Evolutionary conservation across 1,140 invertebrate species (phyloP), one percentile per base, ranked within the genome.

Genomic region (Adoxophyes honmai): DNA sequence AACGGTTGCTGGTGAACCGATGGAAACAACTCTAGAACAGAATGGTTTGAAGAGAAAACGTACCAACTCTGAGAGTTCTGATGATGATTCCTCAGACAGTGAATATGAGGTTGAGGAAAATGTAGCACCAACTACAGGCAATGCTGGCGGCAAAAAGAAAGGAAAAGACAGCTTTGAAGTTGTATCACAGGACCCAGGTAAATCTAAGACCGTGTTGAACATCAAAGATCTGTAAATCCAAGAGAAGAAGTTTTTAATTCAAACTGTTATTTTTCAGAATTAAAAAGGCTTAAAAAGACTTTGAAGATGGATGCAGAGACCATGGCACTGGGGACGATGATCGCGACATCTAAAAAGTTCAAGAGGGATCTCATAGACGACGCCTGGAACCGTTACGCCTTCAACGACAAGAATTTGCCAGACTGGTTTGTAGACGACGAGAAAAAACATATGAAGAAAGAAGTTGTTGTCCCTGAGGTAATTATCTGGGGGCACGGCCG

Each of bases 401-500:
- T 96, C 70, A 95, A 96, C 67, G 98, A 99, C 84, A 93, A 94
- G 6, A 93, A 96, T 78, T 87, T 99, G 33, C 99, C 99, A 0
- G 95, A 95, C 65, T 99, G 99, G 99, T 99, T 99, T 91, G 91
- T 93, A 0, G 92, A 97, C 60, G 98, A 99, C 74, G 99, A 99
- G 88, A 92, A 94, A 55, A 95, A 96, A 80, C 96, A 99, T 78
- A 97, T 96, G 93, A 92, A 89, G 55, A 95, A 94, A 78, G 92
- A 93, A 53, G 76, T 93, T 5, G 94, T 95, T 1, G 94, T 98
- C 18, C 94, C 96, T 28, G 94, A 95, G 89, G 93, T 94, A 86
- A 71, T 8, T 44, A 52, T 36, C n/a, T n/a, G n/a, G n/a, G n/a
- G n/a, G n/a, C n/a, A n/a, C n/a, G n/a, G n/a, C n/a, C n/a, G n/a